phyloP scores from a whole-genome alignment of 2,113 vertebrate species.

The Dasyornis broadbenti region DNA sequence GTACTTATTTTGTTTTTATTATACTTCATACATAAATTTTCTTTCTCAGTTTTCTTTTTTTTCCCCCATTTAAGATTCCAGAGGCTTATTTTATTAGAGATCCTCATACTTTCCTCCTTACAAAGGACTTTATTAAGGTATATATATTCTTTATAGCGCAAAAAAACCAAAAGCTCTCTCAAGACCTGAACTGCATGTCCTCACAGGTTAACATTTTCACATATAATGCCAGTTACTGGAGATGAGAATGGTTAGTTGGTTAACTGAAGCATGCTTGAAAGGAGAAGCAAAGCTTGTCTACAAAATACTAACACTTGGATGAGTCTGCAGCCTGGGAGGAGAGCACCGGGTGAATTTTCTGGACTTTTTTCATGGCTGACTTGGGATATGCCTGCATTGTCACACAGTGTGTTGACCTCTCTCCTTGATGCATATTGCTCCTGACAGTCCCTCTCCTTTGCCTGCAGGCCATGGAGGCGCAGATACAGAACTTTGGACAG shows the following conservation, averaged over 20 bases:
- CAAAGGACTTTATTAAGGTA: constrained; percentile 78
- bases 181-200: constrained; percentile 78
- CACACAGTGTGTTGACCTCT: constrained; percentile 88
- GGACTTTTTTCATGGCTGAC: constrained; percentile 86
- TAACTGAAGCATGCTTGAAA: constrained; percentile 93
- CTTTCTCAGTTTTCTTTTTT: constrained; percentile 48
- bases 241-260: constrained; percentile 84
- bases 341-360: constrained; percentile 78
- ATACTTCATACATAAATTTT: not conserved
- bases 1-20: not conserved
- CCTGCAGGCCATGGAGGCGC: constrained; percentile 94
- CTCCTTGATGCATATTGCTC: constrained; percentile 87
- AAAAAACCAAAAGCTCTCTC: constrained; percentile 17
- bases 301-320: constrained; percentile 94
- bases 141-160: constrained; percentile 38
- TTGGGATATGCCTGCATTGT: constrained; percentile 91
- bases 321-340: constrained; percentile 86
- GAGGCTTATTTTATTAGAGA: constrained; percentile 83
- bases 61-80: constrained; percentile 71
- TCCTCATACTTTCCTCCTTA: constrained; percentile 77
- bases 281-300: constrained; percentile 92
- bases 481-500: constrained; percentile 98
- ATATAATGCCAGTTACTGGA: constrained; percentile 71
- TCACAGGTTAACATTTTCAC: constrained; percentile 86
- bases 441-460: constrained; percentile 84